Base-by-base conservation (phyloP, 2,888 invertebrate genomes). In the Pardosa pseudoannulata region DNA sequence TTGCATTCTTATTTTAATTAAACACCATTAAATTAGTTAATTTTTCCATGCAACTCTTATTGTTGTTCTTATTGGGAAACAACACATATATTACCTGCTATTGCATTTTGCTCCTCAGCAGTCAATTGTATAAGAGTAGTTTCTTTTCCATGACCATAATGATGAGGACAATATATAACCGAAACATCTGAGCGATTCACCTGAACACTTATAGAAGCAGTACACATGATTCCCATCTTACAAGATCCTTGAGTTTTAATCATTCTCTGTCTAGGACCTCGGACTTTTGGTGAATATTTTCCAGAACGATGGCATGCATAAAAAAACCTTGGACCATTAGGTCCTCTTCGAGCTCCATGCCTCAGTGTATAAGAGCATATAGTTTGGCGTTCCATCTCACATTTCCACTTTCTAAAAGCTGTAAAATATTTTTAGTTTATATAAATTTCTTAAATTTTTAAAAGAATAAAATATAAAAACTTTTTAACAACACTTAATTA, bases 351-450 rank as follows among this genome's bases (percentile, higher is more conserved):
- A 7, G 50, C 32, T 32, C 76, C 71, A 64, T 82, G 76, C 6
- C 71, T 68, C 31, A 76, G 36, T 13, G 39, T 50, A 72, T 13
- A 64, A 65, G 27, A 41, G 29, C 27, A 64, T 16, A 82, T 19
- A 28, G 23, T 65, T 32, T 50, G 71, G 3, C 65, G 28, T 23
- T 83, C 83, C 19, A 83, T 76, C n/a, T 83, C 72, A 31, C 64
- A 46, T 36, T 83, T 83, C 83, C 83, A 83, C 50, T 76, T 76
- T 46, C 28, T 83, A 36, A 83, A 83, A 11, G 76, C 83, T 83
- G 32, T 23, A 41, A 11, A 5, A 74, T 23, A 41, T 36, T 36
- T n/a, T n/a, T n/a, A n/a, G n/a, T 31, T 41, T 36, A 28, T 32
- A 28, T 7, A n/a, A 19, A 36, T 67, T 1, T 19, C 36, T 9